Conservation (phyloP, 2,797 vertebrate genomes). For the Philypnodon macrostomus region DNA sequence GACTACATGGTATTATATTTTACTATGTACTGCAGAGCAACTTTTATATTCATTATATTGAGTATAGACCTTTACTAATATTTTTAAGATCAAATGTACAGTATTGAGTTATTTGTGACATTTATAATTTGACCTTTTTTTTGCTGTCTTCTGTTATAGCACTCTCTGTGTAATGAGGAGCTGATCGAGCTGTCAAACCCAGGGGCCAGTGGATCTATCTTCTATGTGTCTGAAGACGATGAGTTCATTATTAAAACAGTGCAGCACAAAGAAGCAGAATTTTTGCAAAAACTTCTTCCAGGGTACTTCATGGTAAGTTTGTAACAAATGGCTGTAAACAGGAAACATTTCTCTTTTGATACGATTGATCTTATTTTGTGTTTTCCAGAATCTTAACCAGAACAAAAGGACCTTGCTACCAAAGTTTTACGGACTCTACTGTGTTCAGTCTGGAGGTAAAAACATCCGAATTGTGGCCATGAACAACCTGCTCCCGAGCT, state of each 20-base stretch:
- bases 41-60: neutral
- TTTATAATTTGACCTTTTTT: conserved; percentile 5
- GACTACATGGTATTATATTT: conserved; percentile 86
- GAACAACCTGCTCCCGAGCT: conserved; percentile 92
- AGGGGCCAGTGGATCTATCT: conserved; percentile 92
- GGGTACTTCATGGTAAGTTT: conserved; percentile 97
- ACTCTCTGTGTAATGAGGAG: conserved; percentile 86
- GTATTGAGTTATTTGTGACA: too few species aligned
- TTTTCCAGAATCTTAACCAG: conserved; percentile 89
- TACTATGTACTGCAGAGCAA: neutral
- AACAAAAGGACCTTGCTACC: conserved; percentile 92
- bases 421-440: conserved; percentile 95
- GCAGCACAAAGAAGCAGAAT: conserved; percentile 96
- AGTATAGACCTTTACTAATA: too few species aligned
- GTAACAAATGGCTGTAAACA: too few species aligned
- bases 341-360: too few species aligned
- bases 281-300: conserved; percentile 93
- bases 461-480: conserved; percentile 95
- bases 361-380: neutral
- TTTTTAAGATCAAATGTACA: too few species aligned
- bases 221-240: conserved; percentile 93
- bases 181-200: conserved; percentile 93
- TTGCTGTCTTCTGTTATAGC: conserved; percentile 74
- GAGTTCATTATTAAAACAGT: conserved; percentile 97
- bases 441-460: conserved; percentile 89